phyloP scores from a whole-genome alignment of 1,140 invertebrate species.

The Zaprionus kolodkinae region DNA sequence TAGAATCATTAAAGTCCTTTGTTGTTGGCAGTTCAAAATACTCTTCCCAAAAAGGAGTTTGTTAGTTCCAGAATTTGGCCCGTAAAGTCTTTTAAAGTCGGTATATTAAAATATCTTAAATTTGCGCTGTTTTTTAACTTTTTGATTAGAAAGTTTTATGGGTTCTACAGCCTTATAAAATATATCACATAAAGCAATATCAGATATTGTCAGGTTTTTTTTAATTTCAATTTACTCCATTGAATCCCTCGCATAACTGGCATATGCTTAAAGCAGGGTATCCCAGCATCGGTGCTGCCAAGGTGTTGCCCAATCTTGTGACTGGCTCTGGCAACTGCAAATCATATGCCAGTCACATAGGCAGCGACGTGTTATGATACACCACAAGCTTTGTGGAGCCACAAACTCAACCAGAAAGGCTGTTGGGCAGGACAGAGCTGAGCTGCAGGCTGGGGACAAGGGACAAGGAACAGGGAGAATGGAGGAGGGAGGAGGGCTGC shows the following conservation, averaged over 20 bases:
- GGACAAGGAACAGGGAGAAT: not conserved
- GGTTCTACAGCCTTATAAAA: too few species aligned
- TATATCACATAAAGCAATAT: too few species aligned
- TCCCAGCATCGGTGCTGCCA: not conserved
- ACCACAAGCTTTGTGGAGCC: conserved; percentile 39
- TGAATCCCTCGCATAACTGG: too few species aligned
- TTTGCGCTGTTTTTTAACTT: too few species aligned
- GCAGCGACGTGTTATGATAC: conserved; percentile 77
- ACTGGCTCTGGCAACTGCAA: conserved; percentile 30
- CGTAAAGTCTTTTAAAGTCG: too few species aligned
- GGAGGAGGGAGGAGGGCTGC: not conserved
- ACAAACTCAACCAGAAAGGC: conserved; percentile 58
- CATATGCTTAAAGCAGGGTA: not conserved
- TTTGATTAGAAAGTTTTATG: too few species aligned
- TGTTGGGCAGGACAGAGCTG: conserved; percentile 42
- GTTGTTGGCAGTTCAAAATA: conserved; percentile 14
- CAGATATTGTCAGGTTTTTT: too few species aligned
- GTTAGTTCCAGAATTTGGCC: too few species aligned
- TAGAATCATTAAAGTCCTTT: conserved; percentile 59
- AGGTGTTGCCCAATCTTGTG: not conserved
- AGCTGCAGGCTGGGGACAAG: not conserved
- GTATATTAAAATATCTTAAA: too few species aligned
- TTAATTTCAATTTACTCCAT: too few species aligned
- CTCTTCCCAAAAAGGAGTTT: not conserved
- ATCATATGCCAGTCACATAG: conserved; percentile 80